Evolutionary conservation across 2,797 vertebrate species (phyloP).

Genomic region (Poliocrania exsul): DNA sequence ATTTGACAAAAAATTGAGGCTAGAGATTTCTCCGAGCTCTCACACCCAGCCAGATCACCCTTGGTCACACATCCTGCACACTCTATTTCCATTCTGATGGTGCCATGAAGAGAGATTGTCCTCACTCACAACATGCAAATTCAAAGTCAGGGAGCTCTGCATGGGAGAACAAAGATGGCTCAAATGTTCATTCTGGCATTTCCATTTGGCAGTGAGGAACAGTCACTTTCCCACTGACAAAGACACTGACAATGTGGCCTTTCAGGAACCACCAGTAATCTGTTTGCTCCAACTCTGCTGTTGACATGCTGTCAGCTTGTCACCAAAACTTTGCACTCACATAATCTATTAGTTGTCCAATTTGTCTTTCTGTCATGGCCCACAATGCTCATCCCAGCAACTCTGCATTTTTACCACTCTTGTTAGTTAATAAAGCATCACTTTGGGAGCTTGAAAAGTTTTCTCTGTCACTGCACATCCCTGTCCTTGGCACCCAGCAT

Average conservation of each 20-base stretch:
- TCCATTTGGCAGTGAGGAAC: fast-evolving
- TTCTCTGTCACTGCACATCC: neutral
- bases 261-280: neutral
- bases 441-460: neutral
- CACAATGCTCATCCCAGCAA: neutral
- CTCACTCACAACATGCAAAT: neutral
- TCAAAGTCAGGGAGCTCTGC: neutral
- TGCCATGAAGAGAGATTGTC: fast-evolving
- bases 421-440: neutral
- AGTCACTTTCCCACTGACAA: fast-evolving
- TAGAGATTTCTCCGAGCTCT: neutral
- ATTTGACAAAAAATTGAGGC: neutral
- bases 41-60: neutral
- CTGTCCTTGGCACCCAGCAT: neutral
- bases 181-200: fast-evolving
- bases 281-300: neutral
- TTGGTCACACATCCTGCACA: neutral
- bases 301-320: neutral
- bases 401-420: neutral
- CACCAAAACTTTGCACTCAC: slow-evolving; percentile 31
- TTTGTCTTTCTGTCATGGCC: slow-evolving; percentile 24
- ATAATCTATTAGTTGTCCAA: slow-evolving; percentile 11
- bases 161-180: neutral
- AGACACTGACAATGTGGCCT: neutral
- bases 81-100: neutral